Percentiles rank a stretch among this genome's conserved stretches.
Conservation (phyloP, 2,888 invertebrate species). For the Galeruca laticollis region DNA sequence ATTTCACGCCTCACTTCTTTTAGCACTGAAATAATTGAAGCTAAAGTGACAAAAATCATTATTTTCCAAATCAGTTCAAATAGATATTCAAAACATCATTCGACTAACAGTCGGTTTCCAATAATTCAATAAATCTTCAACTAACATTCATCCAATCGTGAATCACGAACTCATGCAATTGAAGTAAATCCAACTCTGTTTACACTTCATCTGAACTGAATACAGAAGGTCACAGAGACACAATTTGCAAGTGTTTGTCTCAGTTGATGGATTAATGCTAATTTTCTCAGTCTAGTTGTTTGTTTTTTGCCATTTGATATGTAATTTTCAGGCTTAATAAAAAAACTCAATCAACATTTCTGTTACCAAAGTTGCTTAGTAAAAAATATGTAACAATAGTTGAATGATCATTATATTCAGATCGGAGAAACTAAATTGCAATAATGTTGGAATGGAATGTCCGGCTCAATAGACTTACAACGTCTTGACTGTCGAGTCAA, state of each 20-base stretch:
- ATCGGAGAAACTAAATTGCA: no score
- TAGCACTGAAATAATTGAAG: no score
- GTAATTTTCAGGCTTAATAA: neutral
- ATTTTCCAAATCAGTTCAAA: no score
- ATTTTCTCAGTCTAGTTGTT: neutral
- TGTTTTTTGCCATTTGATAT: neutral
- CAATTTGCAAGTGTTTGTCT: neutral
- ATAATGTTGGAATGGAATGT: no score
- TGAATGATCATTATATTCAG: no score
- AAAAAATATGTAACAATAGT: no score
- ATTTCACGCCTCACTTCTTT: no score
- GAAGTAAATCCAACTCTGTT: neutral
- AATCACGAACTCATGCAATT: neutral
- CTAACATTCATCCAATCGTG: neutral
- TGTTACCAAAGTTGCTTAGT: neutral
- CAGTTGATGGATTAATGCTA: neutral
- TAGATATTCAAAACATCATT: no score
- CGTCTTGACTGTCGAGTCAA: no score
- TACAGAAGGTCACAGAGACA: neutral
- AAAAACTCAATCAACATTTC: neutral
- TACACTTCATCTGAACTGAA: neutral
- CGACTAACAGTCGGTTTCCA: neutral
- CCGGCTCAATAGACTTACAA: no score
- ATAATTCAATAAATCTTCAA: neutral
- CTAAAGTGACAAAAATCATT: no score